Percentiles rank a stretch among this genome's conserved stretches.
Conservation (phyloP, 2,888 invertebrate species). For the Platycnemis pennipes region DNA sequence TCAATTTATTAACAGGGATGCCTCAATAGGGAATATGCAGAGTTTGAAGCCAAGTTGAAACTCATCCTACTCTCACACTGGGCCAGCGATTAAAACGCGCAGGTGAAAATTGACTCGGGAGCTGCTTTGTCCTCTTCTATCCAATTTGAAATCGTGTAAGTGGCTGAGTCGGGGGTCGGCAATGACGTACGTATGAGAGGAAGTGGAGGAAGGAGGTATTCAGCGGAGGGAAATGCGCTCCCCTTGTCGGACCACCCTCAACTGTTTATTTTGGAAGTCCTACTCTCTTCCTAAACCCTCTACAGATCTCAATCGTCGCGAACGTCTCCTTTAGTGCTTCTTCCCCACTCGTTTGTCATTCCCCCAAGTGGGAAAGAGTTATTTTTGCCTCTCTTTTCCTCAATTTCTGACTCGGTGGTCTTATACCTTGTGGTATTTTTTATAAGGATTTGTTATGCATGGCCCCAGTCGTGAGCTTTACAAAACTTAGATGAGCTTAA, state of each 20-base stretch:
- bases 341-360: slow-evolving; percentile 42
- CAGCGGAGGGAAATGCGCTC: not conserved
- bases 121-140: no score
- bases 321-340: not conserved
- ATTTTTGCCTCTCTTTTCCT: not conserved
- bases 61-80: no score
- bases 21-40: no score
- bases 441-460: no score
- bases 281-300: slow-evolving; percentile 10
- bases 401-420: not conserved
- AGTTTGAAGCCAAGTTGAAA: no score
- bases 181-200: slow-evolving; percentile 1
- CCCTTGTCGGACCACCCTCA: slow-evolving; percentile 49
- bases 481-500: no score
- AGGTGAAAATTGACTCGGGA: no score
- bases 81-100: no score
- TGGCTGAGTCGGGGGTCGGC: not conserved
- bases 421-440: not conserved
- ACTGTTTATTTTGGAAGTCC: slow-evolving; percentile 51
- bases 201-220: slow-evolving; percentile 11
- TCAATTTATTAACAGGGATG: no score
- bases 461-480: no score
- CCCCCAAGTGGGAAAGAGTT: not conserved
- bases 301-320: slow-evolving; percentile 48
- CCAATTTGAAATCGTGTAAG: no score